phyloP scores from a whole-genome alignment of 1,140 invertebrate species.

The Cherax destructor region DNA sequence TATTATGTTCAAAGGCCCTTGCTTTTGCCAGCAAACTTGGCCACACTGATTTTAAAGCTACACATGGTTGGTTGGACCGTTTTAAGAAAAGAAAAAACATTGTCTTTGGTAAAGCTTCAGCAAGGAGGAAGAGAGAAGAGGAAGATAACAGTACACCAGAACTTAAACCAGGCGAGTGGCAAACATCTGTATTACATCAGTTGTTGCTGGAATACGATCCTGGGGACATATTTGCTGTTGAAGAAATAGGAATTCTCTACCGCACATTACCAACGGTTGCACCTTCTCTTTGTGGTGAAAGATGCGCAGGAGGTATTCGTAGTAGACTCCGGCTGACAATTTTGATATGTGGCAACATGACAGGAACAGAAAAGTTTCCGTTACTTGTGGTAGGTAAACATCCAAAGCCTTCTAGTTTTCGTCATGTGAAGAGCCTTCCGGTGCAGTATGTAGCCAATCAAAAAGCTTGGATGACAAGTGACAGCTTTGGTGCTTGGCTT shows the following conservation, averaged over 20 bases:
- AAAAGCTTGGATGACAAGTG: conserved; percentile 69
- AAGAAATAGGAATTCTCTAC: conserved; percentile 71
- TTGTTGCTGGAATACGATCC: conserved; percentile 63
- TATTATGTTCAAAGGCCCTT: conserved; percentile 68
- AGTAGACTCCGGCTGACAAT: conserved; percentile 66
- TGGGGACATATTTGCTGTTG: conserved; percentile 71
- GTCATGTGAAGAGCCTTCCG: conserved; percentile 62
- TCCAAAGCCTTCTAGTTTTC: conserved; percentile 64
- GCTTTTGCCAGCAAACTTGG: conserved; percentile 71
- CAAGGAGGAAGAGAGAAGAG: conserved; percentile 60
- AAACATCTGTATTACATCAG: conserved; percentile 57
- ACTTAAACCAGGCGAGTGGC: conserved; percentile 58
- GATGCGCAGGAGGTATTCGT: conserved; percentile 66
- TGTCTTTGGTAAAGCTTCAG: conserved; percentile 67
- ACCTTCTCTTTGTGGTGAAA: conserved; percentile 40
- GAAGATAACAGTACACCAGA: conserved; percentile 53
- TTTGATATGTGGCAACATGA: conserved; percentile 69
- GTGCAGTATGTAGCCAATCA: conserved; percentile 69
- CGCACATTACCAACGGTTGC: conserved; percentile 56
- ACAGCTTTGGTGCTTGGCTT: conserved; percentile 69
- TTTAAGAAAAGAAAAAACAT: conserved; percentile 72
- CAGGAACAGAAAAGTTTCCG: conserved; percentile 70
- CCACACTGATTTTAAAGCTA: conserved; percentile 71
- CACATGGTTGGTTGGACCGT: conserved; percentile 72
- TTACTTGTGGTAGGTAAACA: conserved; percentile 69